Percentiles rank a stretch among this genome's conserved stretches.
phyloP scores from a whole-genome alignment of 2,888 invertebrate genomes.

The Xanthia togata region DNA sequence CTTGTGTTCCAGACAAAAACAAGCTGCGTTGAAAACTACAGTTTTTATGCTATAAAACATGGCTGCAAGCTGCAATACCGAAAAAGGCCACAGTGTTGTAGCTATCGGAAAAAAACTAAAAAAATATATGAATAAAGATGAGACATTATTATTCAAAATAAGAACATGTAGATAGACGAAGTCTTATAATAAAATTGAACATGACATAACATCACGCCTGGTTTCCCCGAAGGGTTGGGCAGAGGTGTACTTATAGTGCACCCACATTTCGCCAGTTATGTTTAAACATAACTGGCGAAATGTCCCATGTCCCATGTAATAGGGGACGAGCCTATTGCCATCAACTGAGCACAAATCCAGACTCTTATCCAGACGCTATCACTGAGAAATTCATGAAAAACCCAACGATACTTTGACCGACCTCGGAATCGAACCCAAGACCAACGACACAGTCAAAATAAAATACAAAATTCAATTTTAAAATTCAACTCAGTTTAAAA shows the following conservation, averaged over 20 bases:
- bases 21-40: background rate
- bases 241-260: background rate
- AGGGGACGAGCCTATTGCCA: background rate
- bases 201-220: too few species aligned
- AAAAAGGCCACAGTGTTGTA: background rate
- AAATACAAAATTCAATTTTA: background rate
- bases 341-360: background rate
- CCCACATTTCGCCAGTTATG: background rate
- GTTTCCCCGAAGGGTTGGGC: too few species aligned
- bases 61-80: background rate
- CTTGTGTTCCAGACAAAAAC: too few species aligned
- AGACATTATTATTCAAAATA: background rate
- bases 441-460: background rate
- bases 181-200: too few species aligned
- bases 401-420: background rate
- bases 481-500: constrained; percentile 7
- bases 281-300: too few species aligned
- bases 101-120: background rate
- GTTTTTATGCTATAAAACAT: background rate
- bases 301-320: too few species aligned
- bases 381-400: background rate
- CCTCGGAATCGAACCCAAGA: background rate
- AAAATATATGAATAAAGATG: background rate
- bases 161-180: too few species aligned
- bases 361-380: too few species aligned